Percentiles rank a stretch among this genome's conserved stretches.
Conservation (phyloP, 2,888 invertebrate species). For the Kuschelorhynchus macadamiae region DNA sequence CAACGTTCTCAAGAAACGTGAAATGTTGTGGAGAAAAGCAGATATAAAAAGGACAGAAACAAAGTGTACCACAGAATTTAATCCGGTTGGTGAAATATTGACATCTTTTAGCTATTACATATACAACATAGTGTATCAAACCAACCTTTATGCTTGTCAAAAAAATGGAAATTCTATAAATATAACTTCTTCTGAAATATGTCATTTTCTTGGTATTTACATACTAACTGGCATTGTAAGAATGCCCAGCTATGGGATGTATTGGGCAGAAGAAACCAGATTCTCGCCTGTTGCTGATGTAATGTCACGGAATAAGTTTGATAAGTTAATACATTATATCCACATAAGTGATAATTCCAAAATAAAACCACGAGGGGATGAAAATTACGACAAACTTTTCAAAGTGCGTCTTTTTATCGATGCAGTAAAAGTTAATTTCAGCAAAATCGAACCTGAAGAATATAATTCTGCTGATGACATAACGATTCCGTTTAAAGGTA, state of each 20-base stretch:
- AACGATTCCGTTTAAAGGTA: not conserved
- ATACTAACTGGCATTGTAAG: constrained; percentile 51
- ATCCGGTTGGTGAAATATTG: not conserved
- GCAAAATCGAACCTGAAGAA: constrained; percentile 1
- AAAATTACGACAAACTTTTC: not conserved
- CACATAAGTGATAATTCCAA: too few species aligned
- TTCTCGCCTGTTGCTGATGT: constrained; percentile 51
- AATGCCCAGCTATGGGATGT: constrained; percentile 54
- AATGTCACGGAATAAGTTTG: constrained; percentile 54
- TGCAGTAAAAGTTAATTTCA: not conserved
- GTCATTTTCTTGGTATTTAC: constrained; percentile 53
- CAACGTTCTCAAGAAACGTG: not conserved
- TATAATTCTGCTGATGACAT: not conserved
- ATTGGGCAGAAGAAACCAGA: constrained; percentile 53
- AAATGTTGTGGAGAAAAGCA: not conserved
- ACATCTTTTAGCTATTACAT: not conserved
- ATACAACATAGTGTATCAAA: not conserved
- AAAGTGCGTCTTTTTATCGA: not conserved
- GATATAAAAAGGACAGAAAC: not conserved
- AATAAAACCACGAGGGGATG: too few species aligned
- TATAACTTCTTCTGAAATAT: constrained; percentile 51
- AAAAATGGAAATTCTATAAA: constrained; percentile 47
- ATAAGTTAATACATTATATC: not conserved
- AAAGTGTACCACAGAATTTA: not conserved
- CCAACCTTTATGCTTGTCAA: constrained; percentile 52